Percentiles rank a stretch among this genome's conserved stretches.
Conservation (phyloP, 2,113 vertebrate genomes). For the Procavia capensis region DNA sequence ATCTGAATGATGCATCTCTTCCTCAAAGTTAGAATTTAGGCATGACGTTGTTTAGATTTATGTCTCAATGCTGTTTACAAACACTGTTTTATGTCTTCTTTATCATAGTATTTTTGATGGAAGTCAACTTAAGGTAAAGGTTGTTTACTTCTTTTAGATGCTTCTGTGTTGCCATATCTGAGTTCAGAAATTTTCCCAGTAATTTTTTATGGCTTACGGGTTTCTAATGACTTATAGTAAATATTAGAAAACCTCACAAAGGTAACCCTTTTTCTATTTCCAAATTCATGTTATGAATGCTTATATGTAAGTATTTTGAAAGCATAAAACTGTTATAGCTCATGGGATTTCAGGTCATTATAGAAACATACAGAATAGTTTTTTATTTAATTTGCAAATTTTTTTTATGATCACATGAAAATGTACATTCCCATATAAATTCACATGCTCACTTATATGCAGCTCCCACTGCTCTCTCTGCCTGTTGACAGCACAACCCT, state of each 20-base stretch:
- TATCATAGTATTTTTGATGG: not conserved
- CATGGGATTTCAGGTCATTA: not conserved
- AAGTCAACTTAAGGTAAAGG: not conserved
- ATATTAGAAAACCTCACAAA: not conserved
- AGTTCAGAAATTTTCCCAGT: not conserved
- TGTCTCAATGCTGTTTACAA: not conserved
- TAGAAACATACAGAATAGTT: not conserved
- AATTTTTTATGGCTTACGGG: not conserved
- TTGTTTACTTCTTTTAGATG: not conserved
- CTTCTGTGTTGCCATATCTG: not conserved
- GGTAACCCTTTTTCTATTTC: not conserved
- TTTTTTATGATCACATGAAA: too few relatives aligned
- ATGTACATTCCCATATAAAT: too few relatives aligned
- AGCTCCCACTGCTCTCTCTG: too few relatives aligned
- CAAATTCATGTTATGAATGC: not conserved
- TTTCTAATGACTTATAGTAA: not conserved
- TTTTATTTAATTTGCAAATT: too few relatives aligned
- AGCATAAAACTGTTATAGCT: not conserved
- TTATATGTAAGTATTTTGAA: not conserved
- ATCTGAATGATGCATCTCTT: not conserved
- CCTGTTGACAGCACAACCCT: too few relatives aligned
- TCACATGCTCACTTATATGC: too few relatives aligned
- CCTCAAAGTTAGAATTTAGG: not conserved
- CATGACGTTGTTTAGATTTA: not conserved
- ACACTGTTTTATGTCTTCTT: not conserved